Conservation (phyloP, 37 sponge, comb jelly and placozoan species). For the Chondrosia reniformis region DNA sequence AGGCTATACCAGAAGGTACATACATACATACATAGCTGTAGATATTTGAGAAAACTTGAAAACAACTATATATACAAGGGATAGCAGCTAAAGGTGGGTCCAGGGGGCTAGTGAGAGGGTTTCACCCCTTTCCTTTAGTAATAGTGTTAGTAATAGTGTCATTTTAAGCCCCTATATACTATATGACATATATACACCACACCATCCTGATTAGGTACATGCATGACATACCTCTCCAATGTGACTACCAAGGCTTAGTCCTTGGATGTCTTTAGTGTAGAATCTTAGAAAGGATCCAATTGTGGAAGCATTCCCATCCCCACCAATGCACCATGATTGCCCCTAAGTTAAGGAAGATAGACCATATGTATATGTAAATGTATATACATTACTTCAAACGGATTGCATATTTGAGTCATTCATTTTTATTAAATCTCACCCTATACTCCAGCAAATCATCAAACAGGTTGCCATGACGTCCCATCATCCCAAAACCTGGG, state of each 20-base stretch:
- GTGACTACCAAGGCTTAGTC: conserved; percentile 67
- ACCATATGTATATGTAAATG: not conserved
- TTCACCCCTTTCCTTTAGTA: too few species aligned
- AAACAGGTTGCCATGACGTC: conserved; percentile 15
- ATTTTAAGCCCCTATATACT: too few species aligned
- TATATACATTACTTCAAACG: not conserved
- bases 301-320: conserved; percentile 60
- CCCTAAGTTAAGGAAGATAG: conserved; percentile 42
- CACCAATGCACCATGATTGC: conserved; percentile 72
- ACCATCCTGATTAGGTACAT: too few species aligned
- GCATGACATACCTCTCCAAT: conserved; percentile 53
- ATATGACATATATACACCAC: too few species aligned
- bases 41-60: not conserved
- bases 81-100: not conserved
- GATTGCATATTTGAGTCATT: too few species aligned
- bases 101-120: not conserved
- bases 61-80: not conserved
- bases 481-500: conserved; percentile 71
- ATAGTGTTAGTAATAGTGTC: too few species aligned
- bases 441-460: conserved; percentile 66
- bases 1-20: not conserved
- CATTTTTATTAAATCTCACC: conserved; percentile 16
- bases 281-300: conserved; percentile 52
- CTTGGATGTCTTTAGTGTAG: conserved; percentile 58
- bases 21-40: not conserved